These are phyloP conservation scores for Eidolon dupreanum DNA, from an alignment of 2,797 vertebrate species.

Conservation along the genomic window DNA sequence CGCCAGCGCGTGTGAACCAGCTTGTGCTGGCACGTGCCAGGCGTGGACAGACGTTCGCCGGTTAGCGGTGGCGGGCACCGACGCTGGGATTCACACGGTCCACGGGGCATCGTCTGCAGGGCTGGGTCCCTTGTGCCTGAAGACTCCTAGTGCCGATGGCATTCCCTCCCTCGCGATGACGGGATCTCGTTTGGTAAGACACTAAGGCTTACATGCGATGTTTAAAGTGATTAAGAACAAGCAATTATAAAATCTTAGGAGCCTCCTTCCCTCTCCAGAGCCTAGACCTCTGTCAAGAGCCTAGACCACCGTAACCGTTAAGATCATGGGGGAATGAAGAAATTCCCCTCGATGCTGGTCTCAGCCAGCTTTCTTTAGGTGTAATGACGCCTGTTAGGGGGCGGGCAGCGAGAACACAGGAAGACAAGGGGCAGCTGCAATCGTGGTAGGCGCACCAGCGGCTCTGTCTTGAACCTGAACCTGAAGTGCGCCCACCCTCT, in stretches of 20 bases:
- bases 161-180: background rate
- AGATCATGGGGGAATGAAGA: background rate
- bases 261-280: background rate
- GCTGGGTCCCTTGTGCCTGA: background rate
- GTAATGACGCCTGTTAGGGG: background rate
- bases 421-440: background rate
- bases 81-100: background rate
- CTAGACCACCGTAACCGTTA: background rate
- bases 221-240: background rate
- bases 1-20: background rate
- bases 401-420: background rate
- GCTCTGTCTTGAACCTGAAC: background rate
- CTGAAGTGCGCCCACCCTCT: background rate
- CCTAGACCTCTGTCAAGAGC: background rate
- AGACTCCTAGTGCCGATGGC: background rate
- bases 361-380: background rate
- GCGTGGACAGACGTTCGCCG: background rate
- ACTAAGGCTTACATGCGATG: background rate
- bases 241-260: background rate
- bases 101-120: background rate
- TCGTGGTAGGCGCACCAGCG: background rate
- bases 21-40: background rate
- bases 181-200: background rate
- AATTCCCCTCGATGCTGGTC: background rate
- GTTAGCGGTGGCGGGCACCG: background rate